Evolutionary conservation across 2,888 invertebrate genomes (phyloP).

Genomic region (Chloromyia formosa): DNA sequence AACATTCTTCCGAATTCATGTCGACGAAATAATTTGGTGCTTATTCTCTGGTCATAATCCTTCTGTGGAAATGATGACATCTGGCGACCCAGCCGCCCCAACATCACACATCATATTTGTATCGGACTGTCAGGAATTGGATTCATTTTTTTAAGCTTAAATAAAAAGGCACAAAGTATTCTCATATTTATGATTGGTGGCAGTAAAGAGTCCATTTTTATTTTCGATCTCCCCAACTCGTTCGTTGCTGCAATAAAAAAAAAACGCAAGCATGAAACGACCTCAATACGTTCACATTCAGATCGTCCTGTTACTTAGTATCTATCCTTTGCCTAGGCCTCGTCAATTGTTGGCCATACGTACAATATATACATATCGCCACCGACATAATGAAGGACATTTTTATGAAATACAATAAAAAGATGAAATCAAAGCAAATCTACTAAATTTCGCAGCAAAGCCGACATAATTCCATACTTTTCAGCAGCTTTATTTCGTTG

Average conservation of each 20-base stretch:
- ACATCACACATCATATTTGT: not conserved
- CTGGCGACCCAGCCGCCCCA: not conserved
- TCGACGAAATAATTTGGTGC: conserved; percentile 20
- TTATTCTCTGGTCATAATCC: conserved; percentile 15
- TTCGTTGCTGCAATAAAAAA: not conserved
- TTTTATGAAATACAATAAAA: conserved; percentile 45
- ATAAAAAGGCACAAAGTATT: conserved; percentile 10
- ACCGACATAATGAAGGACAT: conserved; percentile 38
- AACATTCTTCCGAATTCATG: not conserved
- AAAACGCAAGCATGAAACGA: conserved; percentile 1
- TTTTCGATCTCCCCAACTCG: conserved; percentile 20
- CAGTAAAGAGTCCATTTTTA: conserved; percentile 31
- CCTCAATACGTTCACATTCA: not conserved
- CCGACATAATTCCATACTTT: conserved; percentile 45
- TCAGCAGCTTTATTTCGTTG: conserved; percentile 41
- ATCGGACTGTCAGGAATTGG: not conserved
- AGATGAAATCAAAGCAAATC: conserved; percentile 49
- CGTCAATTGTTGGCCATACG: not conserved
- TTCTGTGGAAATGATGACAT: conserved; percentile 7
- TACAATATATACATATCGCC: not conserved
- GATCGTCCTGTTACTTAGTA: not conserved
- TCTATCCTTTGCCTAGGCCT: not conserved
- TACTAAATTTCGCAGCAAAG: conserved; percentile 47
- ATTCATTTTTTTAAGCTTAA: too few species aligned
- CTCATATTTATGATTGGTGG: not conserved